Conservation (phyloP, 2,113 vertebrate species). For the Takifugu bimaculatus region DNA sequence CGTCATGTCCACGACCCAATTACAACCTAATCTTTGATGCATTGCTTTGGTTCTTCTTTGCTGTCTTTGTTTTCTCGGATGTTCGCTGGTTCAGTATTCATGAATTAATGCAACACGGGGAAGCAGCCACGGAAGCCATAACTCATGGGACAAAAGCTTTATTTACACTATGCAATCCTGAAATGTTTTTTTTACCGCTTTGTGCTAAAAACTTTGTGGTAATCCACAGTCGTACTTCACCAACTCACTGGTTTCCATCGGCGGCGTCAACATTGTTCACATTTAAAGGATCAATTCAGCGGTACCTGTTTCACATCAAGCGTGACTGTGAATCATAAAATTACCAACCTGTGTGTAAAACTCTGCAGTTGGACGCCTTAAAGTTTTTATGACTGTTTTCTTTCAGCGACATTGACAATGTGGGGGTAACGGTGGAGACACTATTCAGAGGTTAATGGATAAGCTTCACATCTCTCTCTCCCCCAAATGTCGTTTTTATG, state of each 20-base stretch:
- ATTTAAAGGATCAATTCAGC: neutral
- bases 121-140: slow-evolving; percentile 68
- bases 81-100: slow-evolving; percentile 71
- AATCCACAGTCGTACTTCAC: slow-evolving; percentile 18
- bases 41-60: slow-evolving; percentile 56
- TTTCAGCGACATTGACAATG: slow-evolving; percentile 24
- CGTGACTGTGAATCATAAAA: neutral
- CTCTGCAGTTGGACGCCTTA: slow-evolving; percentile 22
- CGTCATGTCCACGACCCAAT: slow-evolving; percentile 68
- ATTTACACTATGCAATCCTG: slow-evolving; percentile 73
- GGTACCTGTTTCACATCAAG: slow-evolving; percentile 5
- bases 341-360: slow-evolving; percentile 4
- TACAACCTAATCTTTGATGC: slow-evolving; percentile 57
- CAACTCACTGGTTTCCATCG: slow-evolving; percentile 5
- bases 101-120: slow-evolving; percentile 74
- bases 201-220: slow-evolving; percentile 54
- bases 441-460: slow-evolving; percentile 63
- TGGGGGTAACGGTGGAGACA: slow-evolving; percentile 49
- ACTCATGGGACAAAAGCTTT: slow-evolving; percentile 74
- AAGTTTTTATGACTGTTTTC: slow-evolving; percentile 38
- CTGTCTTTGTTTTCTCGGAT: slow-evolving; percentile 52
- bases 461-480: slow-evolving; percentile 58
- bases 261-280: neutral
- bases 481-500: slow-evolving; percentile 75
- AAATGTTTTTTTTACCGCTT: slow-evolving; percentile 52